phyloP scores from a whole-genome alignment of 2,113 vertebrate species.

The Sylvietta virens region DNA sequence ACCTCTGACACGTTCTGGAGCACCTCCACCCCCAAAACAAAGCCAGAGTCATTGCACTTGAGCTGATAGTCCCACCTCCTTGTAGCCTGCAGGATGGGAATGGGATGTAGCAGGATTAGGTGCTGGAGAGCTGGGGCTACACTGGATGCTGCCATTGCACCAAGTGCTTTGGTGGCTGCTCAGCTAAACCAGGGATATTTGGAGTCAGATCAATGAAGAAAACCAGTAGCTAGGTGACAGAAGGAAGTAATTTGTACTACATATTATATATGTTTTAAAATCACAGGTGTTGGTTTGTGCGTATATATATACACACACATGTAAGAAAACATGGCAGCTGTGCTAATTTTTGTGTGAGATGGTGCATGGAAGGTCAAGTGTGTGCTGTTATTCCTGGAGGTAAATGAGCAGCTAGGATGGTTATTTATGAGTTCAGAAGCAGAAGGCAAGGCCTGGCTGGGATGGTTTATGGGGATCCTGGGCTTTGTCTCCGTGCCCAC shows the following conservation, averaged over 20 bases:
- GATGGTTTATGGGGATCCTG: neutral
- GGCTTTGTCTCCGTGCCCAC: neutral
- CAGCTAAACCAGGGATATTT: neutral
- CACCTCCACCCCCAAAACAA: neutral
- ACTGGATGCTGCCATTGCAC: neutral
- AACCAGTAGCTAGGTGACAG: neutral
- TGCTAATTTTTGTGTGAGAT: neutral
- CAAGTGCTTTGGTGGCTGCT: rapidly evolving
- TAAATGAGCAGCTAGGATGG: neutral
- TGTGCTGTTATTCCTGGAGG: neutral
- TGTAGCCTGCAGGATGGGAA: neutral
- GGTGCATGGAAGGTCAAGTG: neutral
- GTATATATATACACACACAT: neutral
- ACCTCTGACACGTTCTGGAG: neutral
- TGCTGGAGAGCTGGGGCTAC: neutral
- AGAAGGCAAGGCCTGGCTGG: neutral
- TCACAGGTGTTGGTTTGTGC: neutral
- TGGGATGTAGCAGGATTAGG: neutral
- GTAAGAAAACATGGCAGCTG: neutral
- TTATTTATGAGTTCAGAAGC: neutral
- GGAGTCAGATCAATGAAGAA: neutral
- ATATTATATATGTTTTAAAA: neutral
- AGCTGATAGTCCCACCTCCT: neutral
- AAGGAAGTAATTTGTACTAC: neutral
- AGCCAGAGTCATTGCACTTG: neutral